A percentile compares a stretch with the other conserved stretches of the same genome.
Evolutionary conservation across 2,888 invertebrate species (phyloP).

Genomic region (Eustalomyia histrio): DNA sequence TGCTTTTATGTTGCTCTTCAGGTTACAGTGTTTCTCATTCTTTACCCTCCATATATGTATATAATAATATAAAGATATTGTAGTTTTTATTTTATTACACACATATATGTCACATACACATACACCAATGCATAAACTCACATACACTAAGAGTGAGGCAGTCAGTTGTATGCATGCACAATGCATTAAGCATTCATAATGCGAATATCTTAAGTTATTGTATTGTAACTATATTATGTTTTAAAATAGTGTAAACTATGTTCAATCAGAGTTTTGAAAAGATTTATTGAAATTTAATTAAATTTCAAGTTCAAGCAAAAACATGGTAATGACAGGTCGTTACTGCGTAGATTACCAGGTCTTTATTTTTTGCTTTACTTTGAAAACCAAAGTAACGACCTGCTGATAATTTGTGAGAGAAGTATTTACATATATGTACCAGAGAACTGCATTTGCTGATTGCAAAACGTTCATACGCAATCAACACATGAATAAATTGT

Average conservation of each 20-base stretch:
- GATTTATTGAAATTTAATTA: not conserved
- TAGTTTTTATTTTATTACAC: conserved; percentile 11
- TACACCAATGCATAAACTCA: not conserved
- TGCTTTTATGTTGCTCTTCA: not conserved
- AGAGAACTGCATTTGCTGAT: too few species aligned
- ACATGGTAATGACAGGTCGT: too few species aligned
- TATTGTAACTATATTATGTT: conserved; percentile 2
- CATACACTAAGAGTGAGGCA: not conserved
- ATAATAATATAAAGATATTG: conserved; percentile 22
- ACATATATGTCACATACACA: conserved; percentile 12
- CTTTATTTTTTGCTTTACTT: too few species aligned
- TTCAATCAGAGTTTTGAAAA: not conserved
- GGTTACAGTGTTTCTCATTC: not conserved
- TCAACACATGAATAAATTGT: too few species aligned
- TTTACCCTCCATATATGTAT: conserved; percentile 7
- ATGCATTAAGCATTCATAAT: conserved; percentile 34
- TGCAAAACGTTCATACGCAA: too few species aligned
- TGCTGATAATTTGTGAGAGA: too few species aligned
- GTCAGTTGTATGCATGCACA: conserved; percentile 2
- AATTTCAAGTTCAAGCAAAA: too few species aligned
- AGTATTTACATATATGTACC: too few species aligned
- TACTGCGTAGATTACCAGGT: too few species aligned
- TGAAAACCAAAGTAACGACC: too few species aligned
- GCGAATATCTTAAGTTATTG: conserved; percentile 24
- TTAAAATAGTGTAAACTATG: not conserved